These are phyloP conservation scores for Todus mexicanus DNA, from an alignment of 2,797 vertebrate genomes.

Conservation along the genomic window DNA sequence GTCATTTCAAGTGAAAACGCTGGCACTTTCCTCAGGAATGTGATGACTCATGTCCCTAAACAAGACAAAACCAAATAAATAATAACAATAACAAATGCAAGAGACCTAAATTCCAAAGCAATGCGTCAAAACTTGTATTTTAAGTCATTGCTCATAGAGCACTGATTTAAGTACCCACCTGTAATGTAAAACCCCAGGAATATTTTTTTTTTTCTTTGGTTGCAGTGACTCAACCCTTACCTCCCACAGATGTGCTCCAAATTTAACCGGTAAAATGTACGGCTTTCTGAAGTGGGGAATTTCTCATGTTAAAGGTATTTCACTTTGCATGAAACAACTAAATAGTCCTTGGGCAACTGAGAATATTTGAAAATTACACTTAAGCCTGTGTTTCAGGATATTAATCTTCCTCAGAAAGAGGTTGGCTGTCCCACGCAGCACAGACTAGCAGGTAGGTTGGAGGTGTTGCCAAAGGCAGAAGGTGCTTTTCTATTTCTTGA, in stretches of 20 bases:
- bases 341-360: not conserved
- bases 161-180: not conserved
- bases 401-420: not conserved
- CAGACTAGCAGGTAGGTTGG: not conserved
- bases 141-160: not conserved
- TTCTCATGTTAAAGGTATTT: not conserved
- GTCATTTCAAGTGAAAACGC: not conserved
- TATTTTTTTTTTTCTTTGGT: not conserved
- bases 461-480: not conserved
- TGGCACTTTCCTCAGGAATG: not conserved
- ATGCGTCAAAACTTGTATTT: not conserved
- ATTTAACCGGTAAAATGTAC: not conserved
- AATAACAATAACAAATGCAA: not conserved
- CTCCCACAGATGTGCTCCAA: not conserved
- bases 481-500: not conserved
- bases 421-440: not conserved
- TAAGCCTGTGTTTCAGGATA: not conserved
- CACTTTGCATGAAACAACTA: not conserved
- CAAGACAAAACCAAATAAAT: not conserved
- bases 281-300: not conserved
- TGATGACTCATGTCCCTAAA: not conserved
- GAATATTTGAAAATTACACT: not conserved
- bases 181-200: not conserved
- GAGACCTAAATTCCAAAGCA: not conserved
- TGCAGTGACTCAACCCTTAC: not conserved